A percentile compares a stretch with the other conserved stretches of the same genome.
phyloP scores from a whole-genome alignment of 2,888 invertebrate genomes.

The Mythimna loreyi region DNA sequence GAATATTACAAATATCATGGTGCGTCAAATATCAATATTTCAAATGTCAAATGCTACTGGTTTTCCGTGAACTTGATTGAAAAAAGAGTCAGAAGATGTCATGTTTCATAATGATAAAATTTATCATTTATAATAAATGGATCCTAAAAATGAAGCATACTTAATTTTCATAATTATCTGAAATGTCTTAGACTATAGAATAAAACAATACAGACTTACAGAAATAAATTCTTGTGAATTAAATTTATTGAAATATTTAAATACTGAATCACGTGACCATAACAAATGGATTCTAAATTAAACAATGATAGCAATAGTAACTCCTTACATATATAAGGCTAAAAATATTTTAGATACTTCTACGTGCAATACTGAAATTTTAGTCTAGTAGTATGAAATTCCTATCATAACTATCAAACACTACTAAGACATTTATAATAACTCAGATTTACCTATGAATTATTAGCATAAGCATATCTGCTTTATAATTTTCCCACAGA shows the following conservation, averaged over 20 bases:
- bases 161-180: slow-evolving; percentile 25
- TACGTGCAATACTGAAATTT: not conserved
- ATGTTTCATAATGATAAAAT: slow-evolving; percentile 24
- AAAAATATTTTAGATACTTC: too few species aligned
- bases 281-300: not conserved
- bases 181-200: not conserved
- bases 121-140: slow-evolving; percentile 15
- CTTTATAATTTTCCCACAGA: too few species aligned
- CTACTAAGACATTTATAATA: too few species aligned
- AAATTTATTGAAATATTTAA: not conserved
- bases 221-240: not conserved
- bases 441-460: too few species aligned
- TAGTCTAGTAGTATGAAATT: too few species aligned
- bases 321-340: too few species aligned
- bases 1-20: slow-evolving; percentile 52
- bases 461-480: too few species aligned
- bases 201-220: not conserved
- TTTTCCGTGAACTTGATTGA: slow-evolving; percentile 43
- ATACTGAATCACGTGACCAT: not conserved
- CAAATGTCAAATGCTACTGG: slow-evolving; percentile 52
- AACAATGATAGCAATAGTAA: not conserved
- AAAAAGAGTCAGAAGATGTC: slow-evolving; percentile 43
- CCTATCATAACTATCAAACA: too few species aligned
- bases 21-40: slow-evolving; percentile 42
- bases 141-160: slow-evolving; percentile 15